Base-by-base conservation (phyloP, 1,140 invertebrate genomes). In the Archegozetes longisetosus region DNA sequence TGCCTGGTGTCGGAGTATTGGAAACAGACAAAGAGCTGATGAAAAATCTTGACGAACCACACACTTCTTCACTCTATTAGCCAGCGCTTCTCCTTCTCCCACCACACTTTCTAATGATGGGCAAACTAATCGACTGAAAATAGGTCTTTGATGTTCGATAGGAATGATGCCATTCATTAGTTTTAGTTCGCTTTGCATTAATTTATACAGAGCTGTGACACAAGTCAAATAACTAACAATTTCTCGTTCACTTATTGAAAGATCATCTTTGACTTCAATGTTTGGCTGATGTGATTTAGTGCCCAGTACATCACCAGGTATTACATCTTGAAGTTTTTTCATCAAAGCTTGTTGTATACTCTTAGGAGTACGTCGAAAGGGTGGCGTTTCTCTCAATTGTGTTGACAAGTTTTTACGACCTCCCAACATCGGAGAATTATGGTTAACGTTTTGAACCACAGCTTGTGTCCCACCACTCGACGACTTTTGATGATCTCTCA, bases 191-290 rank as follows among this genome's bases (percentile, higher is more conserved):
- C 83, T 83, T 73, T 90, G 84, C 76, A 93, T 87, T 2, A 96
- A 75, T 62, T 86, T 83, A 51, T 87, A 82, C n/a, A 95, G 74
- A 6, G 85, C 88, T 29, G 86, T 83, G 0, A 92, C 80, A 64
- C 85, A 79, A n/a, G 85, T 79, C 57, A 91, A 73, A 72, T 89
- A 91, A 67, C 86, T 82, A 66, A 90, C 86, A 76, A 88, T 83
- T 71, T 92, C 88, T 69, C 84, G 81, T 71, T 88, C 86, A 67
- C 55, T 68, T 65, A 66, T 64, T 0, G 57, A 62, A 22, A 60
- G n/a, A 25, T 57, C 56, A 32, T 26, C 3, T 20, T 61, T 51
- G 2, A 50, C n/a, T n/a, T 63, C 62, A 24, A 23, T n/a, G 4
- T 50, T 55, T 27, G 53, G 20, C 3, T 61, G 52, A 24, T 49